These are phyloP conservation scores for Drepanosiphum platanoidis DNA, from an alignment of 2,888 invertebrate species.

Conservation along the genomic window DNA sequence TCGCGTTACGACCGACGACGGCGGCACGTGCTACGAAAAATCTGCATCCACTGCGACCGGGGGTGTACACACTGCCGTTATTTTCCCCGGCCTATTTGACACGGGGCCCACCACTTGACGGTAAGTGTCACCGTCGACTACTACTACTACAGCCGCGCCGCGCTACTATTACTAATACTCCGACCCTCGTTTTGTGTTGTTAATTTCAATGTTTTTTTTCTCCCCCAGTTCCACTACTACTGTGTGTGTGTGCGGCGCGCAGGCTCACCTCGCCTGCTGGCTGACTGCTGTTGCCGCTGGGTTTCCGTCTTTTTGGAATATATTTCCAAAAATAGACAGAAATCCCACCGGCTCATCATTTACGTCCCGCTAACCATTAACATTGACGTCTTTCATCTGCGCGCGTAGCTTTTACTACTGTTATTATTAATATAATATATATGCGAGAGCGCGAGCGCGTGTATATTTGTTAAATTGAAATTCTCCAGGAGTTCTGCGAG, in stretches of 20 bases:
- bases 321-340: conserved; percentile 58
- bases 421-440: conserved; percentile 58
- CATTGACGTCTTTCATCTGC: conserved; percentile 62
- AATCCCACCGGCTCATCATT: conserved; percentile 60
- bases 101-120: conserved; percentile 70
- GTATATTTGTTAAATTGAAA: conserved; percentile 59
- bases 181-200: conserved; percentile 70
- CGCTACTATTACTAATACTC: conserved; percentile 13
- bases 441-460: neutral
- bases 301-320: conserved; percentile 62
- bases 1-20: conserved; percentile 16
- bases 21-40: conserved; percentile 53
- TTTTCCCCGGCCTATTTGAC: conserved; percentile 52
- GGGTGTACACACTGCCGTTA: conserved; percentile 5
- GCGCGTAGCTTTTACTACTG: conserved; percentile 58
- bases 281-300: neutral
- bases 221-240: conserved; percentile 23
- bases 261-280: too few relatives aligned
- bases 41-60: conserved; percentile 13
- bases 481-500: conserved; percentile 28
- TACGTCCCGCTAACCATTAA: conserved; percentile 62
- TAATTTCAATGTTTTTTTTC: conserved; percentile 65
- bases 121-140: conserved; percentile 68
- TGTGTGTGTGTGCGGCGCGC: too few relatives aligned
- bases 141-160: conserved; percentile 29